Percentiles rank a stretch among this genome's conserved stretches.
phyloP scores from a whole-genome alignment of 2,797 vertebrate genomes.

The Hyperoplus immaculatus region DNA sequence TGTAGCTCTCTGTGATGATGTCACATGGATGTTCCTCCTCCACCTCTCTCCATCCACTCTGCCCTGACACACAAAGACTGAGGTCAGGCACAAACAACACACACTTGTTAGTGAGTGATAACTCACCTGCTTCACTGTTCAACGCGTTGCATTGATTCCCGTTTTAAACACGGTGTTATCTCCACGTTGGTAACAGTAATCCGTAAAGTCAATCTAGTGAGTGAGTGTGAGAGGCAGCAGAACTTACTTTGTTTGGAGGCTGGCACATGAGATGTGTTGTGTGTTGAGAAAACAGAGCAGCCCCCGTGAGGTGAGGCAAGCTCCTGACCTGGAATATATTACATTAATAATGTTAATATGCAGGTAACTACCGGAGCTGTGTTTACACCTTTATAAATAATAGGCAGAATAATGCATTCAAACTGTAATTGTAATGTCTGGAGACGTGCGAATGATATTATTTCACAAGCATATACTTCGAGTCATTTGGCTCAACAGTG shows the following conservation, averaged over 20 bases:
- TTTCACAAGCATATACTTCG: too few species aligned
- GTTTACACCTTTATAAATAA: too few species aligned
- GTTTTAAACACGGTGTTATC: too few species aligned
- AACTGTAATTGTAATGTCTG: too few species aligned
- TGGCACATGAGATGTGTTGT: not conserved
- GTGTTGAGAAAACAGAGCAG: not conserved
- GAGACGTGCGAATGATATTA: too few species aligned
- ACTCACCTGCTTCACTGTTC: too few species aligned
- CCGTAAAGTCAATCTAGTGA: not conserved
- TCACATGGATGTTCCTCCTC: slow-evolving; percentile 69
- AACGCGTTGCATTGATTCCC: too few species aligned
- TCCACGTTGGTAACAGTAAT: not conserved
- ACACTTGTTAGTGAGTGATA: too few species aligned
- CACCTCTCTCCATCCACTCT: slow-evolving; percentile 15
- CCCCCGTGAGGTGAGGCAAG: not conserved
- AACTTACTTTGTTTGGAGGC: slow-evolving; percentile 8
- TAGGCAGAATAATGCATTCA: too few species aligned
- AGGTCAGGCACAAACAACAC: not conserved
- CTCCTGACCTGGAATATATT: slow-evolving; percentile 32
- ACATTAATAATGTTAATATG: not conserved
- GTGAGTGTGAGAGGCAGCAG: too few species aligned
- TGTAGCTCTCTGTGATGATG: slow-evolving; percentile 25
- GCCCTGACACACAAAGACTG: slow-evolving; percentile 35
- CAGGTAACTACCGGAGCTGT: too few species aligned
- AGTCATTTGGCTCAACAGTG: too few species aligned